Conservation (phyloP, 2,113 vertebrate species). For the Pandion haliaetus region DNA sequence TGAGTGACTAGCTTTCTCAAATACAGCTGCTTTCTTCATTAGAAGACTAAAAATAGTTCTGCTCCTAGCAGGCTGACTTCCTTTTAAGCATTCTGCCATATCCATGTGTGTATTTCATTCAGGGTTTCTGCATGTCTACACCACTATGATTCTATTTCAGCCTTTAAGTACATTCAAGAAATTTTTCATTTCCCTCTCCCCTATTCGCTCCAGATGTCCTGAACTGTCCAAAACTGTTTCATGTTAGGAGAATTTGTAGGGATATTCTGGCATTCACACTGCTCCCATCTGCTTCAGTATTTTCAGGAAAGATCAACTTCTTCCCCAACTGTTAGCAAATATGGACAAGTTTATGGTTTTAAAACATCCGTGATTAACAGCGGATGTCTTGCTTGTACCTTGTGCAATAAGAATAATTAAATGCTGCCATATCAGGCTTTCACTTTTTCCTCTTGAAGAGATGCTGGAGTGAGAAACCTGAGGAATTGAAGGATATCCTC, state of each 20-base stretch:
- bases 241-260: slow-evolving; percentile 31
- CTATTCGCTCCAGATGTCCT: slow-evolving; percentile 56
- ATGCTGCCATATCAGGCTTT: neutral
- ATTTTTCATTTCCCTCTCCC: slow-evolving; percentile 57
- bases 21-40: slow-evolving; percentile 79
- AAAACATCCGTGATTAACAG: neutral
- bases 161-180: slow-evolving; percentile 62
- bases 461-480: neutral
- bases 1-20: slow-evolving; percentile 60
- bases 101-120: slow-evolving; percentile 74
- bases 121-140: slow-evolving; percentile 64
- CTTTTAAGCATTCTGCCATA: slow-evolving; percentile 70
- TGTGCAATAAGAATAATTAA: neutral
- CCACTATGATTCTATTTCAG: slow-evolving; percentile 71
- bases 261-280: slow-evolving; percentile 35
- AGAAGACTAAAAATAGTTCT: slow-evolving; percentile 74
- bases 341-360: slow-evolving; percentile 4
- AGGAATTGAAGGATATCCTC: neutral
- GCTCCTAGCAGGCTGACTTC: slow-evolving; percentile 69
- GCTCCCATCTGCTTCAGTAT: slow-evolving; percentile 49
- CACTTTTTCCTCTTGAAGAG: neutral
- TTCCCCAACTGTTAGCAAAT: slow-evolving; percentile 20
- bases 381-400: neutral
- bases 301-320: slow-evolving; percentile 67
- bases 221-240: slow-evolving; percentile 40